Evolutionary conservation across 2,888 invertebrate genomes (phyloP).

Genomic region (Hemaris fuciformis): DNA sequence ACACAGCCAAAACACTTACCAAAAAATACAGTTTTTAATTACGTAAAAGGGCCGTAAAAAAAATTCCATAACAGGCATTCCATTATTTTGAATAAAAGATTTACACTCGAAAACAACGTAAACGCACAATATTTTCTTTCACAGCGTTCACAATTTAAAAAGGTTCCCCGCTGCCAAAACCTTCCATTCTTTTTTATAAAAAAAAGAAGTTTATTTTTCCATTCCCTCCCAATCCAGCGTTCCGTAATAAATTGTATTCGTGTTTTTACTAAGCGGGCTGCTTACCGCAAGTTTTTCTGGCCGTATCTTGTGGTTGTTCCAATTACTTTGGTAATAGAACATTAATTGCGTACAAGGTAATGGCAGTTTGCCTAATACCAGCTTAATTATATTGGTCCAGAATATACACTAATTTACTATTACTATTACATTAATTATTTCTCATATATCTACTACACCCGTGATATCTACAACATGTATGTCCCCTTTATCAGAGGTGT

Average conservation of each 20-base stretch:
- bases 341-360: background rate
- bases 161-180: conserved; percentile 15
- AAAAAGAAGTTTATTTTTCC: conserved; percentile 29
- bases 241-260: conserved; percentile 41
- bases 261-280: conserved; percentile 36
- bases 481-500: no score
- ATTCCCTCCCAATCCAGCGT: conserved; percentile 23
- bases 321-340: background rate
- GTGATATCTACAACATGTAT: no score
- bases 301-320: background rate
- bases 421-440: no score
- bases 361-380: background rate
- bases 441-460: no score
- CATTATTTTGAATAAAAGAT: conserved; percentile 21
- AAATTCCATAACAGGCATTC: background rate
- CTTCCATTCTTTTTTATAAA: conserved; percentile 32
- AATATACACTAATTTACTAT: background rate
- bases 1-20: background rate
- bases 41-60: background rate
- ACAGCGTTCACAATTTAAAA: conserved; percentile 18
- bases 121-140: conserved; percentile 16
- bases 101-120: conserved; percentile 20
- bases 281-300: background rate
- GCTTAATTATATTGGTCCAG: background rate
- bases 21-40: background rate